Percentiles rank a stretch among this genome's conserved stretches.
Conservation (phyloP, 2,797 vertebrate genomes). For the Melopsittacus undulatus region DNA sequence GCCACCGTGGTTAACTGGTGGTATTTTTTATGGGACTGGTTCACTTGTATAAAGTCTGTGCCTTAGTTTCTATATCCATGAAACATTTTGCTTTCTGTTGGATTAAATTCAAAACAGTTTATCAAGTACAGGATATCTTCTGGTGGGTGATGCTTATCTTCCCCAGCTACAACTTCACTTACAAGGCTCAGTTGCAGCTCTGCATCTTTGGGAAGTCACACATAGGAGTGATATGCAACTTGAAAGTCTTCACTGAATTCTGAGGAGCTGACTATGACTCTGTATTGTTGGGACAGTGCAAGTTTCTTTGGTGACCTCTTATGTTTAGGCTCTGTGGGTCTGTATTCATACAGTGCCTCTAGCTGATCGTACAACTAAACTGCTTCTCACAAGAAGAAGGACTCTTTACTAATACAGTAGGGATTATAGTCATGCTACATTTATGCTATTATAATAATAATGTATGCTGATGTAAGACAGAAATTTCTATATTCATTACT, state of each 20-base stretch:
- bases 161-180: not conserved
- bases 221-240: rapidly evolving
- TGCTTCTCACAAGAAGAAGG: not conserved
- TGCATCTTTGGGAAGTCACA: not conserved
- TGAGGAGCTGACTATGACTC: not conserved
- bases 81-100: not conserved
- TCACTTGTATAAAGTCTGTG: not conserved
- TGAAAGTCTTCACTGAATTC: not conserved
- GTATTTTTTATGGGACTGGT: not conserved
- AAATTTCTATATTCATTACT: not conserved
- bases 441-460: not conserved
- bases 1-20: not conserved
- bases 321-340: not conserved
- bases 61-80: not conserved
- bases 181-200: not conserved
- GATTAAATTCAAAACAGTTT: not conserved
- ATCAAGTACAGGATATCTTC: not conserved
- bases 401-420: not conserved
- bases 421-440: not conserved
- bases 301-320: not conserved
- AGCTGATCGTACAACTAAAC: not conserved
- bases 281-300: not conserved
- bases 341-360: not conserved
- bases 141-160: not conserved
- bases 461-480: not conserved